Conservation (phyloP, 2,888 invertebrate genomes). For the Eudemis profundana region DNA sequence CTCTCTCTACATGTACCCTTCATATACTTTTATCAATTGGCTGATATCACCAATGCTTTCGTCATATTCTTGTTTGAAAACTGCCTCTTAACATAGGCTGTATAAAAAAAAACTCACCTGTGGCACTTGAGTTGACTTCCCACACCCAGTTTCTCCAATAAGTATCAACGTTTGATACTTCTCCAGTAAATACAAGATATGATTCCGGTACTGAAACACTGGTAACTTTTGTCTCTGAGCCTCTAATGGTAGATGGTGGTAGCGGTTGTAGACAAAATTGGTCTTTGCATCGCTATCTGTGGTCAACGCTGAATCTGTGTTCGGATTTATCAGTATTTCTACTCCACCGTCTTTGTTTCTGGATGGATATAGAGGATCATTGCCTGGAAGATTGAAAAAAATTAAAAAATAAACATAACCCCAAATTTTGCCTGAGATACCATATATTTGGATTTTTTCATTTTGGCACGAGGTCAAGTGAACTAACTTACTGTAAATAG, state of each 20-base stretch:
- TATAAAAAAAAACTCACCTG: conserved; percentile 88
- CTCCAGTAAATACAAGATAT: conserved; percentile 94
- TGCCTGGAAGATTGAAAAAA: conserved; percentile 53
- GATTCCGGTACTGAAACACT: conserved; percentile 93
- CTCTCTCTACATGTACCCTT: too few relatives aligned
- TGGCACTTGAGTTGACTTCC: conserved; percentile 98
- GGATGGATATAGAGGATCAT: conserved; percentile 67
- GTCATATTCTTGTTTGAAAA: too few relatives aligned
- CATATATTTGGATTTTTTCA: too few relatives aligned
- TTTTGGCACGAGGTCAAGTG: too few relatives aligned
- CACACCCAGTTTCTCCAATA: conserved; percentile 98
- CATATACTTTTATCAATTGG: too few relatives aligned
- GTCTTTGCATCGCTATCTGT: conserved; percentile 86
- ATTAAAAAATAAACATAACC: conserved; percentile 41
- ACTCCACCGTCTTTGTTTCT: conserved; percentile 73
- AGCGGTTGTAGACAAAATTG: conserved; percentile 93
- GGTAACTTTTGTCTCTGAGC: conserved; percentile 94
- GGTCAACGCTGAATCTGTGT: conserved; percentile 71
- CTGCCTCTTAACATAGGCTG: too few relatives aligned
- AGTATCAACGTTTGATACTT: conserved; percentile 95
- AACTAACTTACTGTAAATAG: too few relatives aligned
- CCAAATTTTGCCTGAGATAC: too few relatives aligned
- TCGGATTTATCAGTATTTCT: conserved; percentile 73
- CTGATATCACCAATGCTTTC: too few relatives aligned
- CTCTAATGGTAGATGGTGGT: conserved; percentile 92